phyloP scores from a whole-genome alignment of 2,888 invertebrate genomes.

The Drosophila setosimentum region DNA sequence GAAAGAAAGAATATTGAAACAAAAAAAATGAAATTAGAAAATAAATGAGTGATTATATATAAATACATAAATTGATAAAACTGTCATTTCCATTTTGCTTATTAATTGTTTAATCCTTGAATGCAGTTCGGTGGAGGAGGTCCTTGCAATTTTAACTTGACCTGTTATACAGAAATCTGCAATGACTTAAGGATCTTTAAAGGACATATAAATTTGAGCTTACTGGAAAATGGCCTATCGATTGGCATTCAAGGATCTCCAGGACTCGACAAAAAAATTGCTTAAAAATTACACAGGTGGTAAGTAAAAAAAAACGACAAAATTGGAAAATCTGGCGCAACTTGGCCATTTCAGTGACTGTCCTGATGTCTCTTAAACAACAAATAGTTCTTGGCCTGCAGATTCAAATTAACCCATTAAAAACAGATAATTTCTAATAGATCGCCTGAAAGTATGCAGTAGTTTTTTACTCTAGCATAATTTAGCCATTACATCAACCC shows the following conservation, averaged over 20 bases:
- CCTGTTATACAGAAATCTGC: not conserved
- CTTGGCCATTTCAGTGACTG: not conserved
- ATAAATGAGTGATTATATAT: constrained; percentile 76
- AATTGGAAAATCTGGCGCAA: not conserved
- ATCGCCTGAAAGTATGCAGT: not conserved
- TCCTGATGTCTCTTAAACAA: not conserved
- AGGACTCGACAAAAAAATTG: not conserved
- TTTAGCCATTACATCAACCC: not conserved
- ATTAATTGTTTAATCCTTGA: not conserved
- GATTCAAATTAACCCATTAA: not conserved
- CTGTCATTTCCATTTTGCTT: not conserved
- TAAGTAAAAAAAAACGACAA: not conserved
- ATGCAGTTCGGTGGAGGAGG: not conserved
- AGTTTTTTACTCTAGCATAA: not conserved
- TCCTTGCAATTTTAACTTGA: not conserved
- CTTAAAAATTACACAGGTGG: not conserved
- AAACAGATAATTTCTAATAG: not conserved
- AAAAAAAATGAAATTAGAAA: constrained; percentile 55
- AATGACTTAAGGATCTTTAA: not conserved
- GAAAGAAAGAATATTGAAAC: constrained; percentile 32
- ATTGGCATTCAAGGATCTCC: not conserved
- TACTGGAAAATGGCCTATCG: not conserved
- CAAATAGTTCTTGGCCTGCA: too few relatives aligned
- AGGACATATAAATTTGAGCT: not conserved
- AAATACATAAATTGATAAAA: constrained; percentile 49